Conservation (phyloP, 1,140 invertebrate species). For the Saccostrea cuccullata region DNA sequence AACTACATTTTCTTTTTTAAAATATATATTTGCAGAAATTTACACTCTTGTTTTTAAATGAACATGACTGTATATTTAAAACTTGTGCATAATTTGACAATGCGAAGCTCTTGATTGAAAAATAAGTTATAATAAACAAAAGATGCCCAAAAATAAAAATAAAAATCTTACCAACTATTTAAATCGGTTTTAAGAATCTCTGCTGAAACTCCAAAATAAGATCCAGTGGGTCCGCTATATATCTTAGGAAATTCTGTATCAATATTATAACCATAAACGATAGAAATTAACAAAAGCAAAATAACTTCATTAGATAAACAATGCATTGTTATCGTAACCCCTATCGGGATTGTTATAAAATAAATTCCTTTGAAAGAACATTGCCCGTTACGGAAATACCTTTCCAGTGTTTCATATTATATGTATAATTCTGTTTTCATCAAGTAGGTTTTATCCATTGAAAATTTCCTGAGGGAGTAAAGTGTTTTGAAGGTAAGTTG, state of each 20-base stretch:
- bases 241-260: constrained; percentile 1
- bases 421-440: too few species aligned
- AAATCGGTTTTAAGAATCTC: background rate
- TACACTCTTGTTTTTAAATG: too few species aligned
- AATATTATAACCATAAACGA: background rate
- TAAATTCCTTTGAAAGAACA: background rate
- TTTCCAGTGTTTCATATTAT: background rate
- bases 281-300: background rate
- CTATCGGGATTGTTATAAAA: background rate
- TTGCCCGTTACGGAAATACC: background rate
- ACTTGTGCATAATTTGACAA: too few species aligned
- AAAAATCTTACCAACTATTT: background rate
- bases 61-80: too few species aligned
- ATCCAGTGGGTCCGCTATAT: background rate
- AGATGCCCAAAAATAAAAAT: background rate
- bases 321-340: background rate
- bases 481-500: background rate
- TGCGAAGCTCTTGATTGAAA: too few species aligned
- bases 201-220: background rate
- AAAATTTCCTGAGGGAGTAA: background rate
- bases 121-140: too few species aligned
- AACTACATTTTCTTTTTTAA: too few species aligned
- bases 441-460: background rate
- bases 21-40: too few species aligned
- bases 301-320: background rate